Evolutionary conservation across 2,113 vertebrate genomes (phyloP).

Genomic region (Anas platyrhynchos): DNA sequence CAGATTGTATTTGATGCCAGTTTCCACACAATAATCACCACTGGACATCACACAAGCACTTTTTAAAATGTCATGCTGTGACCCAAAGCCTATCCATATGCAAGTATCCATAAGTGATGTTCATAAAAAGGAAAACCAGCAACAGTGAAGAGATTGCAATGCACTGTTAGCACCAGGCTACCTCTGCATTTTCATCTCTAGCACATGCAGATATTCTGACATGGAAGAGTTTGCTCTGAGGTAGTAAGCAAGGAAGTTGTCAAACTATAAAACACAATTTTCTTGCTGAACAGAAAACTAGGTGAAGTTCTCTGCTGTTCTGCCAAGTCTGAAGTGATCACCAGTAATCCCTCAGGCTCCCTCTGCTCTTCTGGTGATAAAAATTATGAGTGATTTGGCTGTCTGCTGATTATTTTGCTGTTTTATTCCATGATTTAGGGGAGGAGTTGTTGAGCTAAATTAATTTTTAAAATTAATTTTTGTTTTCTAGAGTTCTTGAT

Average conservation of each 20-base stretch:
- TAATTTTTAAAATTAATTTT: background rate
- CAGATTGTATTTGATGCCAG: background rate
- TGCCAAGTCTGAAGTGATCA: background rate
- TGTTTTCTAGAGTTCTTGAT: background rate
- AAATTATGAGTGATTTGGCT: background rate
- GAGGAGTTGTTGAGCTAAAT: background rate
- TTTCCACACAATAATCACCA: background rate
- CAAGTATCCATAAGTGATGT: fast-evolving
- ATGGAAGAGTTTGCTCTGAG: background rate
- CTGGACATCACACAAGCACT: fast-evolving
- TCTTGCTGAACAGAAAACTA: background rate
- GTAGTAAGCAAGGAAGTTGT: background rate
- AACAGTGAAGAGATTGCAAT: background rate
- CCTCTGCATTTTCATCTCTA: background rate
- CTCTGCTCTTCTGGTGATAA: conserved; percentile 50
- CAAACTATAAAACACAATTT: background rate
- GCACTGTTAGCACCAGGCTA: background rate
- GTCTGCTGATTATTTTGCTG: background rate
- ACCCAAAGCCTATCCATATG: background rate
- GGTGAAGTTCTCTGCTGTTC: conserved; percentile 2
- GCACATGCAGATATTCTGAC: background rate
- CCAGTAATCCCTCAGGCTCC: background rate
- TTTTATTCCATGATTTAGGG: background rate
- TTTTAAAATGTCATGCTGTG: background rate
- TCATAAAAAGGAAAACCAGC: background rate